Base-by-base conservation (phyloP, 2,113 vertebrate species). In the Azemiops feae region DNA sequence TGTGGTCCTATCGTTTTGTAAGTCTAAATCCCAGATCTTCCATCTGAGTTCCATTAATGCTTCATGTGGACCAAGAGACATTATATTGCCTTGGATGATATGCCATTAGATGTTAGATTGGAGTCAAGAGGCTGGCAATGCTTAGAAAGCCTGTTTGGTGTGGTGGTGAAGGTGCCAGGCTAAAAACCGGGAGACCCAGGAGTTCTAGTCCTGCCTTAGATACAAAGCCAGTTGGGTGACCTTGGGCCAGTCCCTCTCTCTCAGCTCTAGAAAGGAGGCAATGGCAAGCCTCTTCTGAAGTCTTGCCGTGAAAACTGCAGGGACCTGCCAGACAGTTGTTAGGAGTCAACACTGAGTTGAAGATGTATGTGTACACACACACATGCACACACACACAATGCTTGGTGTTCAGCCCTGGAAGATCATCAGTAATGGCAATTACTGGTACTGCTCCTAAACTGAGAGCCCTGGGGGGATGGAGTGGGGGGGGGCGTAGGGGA, bases 401-500 rank as follows among this genome's bases (percentile, higher is more conserved):
- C 64, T n/a, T 69, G n/a, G 69, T 18, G 43, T 47, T 47, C 22
- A 45, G 43, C 43, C 9, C 43, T 43, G 43, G 69, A 74, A 34
- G 53, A 34, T 27, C n/a, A 5, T 58, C 88, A 16, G 8, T 5
- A 10, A 89, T 58, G 88, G 1, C 9, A 89, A 43, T 0, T 23
- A 5, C 47, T 22, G 52, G 20, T 55, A 22, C n/a, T 43, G 4
- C n/a, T 39, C 52, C 52, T 55, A 20, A 22, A 25, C 22, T 22
- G 23, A 58, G 25, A 45, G 57, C 2, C 16, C 47, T 50, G 47
- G 47, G 7, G 8, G 47, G 47, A 50, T 50, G 8, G 4, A 4
- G 30, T 57, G 11, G 3, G 11, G 4, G 9, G 58, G 4, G 3
- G 11, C 1, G 4, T 2, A 0, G 0, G 39, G 3, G 5, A 8